Base-by-base conservation (phyloP, 2,113 vertebrate species). In the Sinocyclocheilus grahami region DNA sequence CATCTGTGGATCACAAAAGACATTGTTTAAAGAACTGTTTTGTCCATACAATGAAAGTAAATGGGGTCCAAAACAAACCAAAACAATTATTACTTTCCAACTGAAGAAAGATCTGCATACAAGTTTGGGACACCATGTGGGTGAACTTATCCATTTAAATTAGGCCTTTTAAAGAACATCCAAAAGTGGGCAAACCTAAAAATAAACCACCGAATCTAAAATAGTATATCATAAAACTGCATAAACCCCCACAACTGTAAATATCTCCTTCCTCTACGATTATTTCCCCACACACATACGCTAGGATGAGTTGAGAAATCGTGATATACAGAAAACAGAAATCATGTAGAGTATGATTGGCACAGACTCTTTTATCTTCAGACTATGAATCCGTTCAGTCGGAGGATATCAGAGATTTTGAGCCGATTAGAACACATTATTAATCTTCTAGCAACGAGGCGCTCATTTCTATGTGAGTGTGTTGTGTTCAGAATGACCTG, bases 231-330 rank as follows among this genome's bases (percentile, higher is more conserved):
- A 14, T 24, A 62, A 80, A 80, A 22, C 18, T 37, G 5, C 53
- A 55, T 53, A 22, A 30, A 78, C 51, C 55, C 33, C 27, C 16
- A 78, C 10, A n/a, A 39, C 78, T 79, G 18, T 79, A 79, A 80
- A 80, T 42, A 55, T n/a, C 33, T 78, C 51, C 1, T 20, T 37
- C 27, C 48, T 33, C 63, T 30, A 67, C 5, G 0, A 78, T 22
- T 22, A 78, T 53, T 78, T 33, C 20, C 30, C 51, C 22, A 60
- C 53, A 33, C 53, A 78, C 76, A 78, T 27, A 12, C 11, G 1
- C 37, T 42, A 37, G 8, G 30, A 39, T 14, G 20, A 62, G 20
- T 42, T 12, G 51, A 53, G 13, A 53, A 53, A 53, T 53, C 3
- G 14, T 53, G 51, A 53, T 53, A 5, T 53, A 16, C 51, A 53